Percentiles rank a stretch among this genome's conserved stretches.
Evolutionary conservation across 2,113 vertebrate species (phyloP).

Genomic region (Gopherus evgoodei): DNA sequence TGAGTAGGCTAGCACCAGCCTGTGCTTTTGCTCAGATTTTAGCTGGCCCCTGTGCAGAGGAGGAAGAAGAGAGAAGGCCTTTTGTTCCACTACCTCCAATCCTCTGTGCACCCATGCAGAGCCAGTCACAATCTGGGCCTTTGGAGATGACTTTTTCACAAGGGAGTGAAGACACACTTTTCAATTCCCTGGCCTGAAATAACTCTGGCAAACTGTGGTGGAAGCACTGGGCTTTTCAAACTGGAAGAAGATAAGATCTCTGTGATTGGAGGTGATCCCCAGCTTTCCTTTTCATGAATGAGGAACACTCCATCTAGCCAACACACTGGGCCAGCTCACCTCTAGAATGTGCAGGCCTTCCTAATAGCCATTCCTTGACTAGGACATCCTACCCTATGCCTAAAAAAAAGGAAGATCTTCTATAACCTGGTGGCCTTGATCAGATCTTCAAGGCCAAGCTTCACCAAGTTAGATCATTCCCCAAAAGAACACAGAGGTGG

Average conservation of each 20-base stretch:
- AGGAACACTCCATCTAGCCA: background rate
- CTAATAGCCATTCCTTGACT: background rate
- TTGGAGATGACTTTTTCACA: background rate
- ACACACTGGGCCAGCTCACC: background rate
- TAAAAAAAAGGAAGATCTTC: background rate
- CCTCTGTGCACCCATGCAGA: background rate
- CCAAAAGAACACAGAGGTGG: background rate
- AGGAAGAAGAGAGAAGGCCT: background rate
- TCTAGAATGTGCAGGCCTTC: background rate
- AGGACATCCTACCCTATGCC: background rate
- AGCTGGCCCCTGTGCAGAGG: rapidly evolving
- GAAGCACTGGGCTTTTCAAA: background rate
- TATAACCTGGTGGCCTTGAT: background rate
- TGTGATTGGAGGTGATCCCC: background rate
- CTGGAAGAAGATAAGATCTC: background rate
- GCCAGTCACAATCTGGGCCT: background rate
- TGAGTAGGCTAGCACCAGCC: background rate
- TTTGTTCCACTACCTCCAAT: background rate
- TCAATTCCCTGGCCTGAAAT: background rate
- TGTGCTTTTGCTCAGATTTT: background rate
- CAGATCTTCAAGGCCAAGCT: too few species aligned
- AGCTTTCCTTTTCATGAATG: background rate
- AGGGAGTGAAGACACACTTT: background rate
- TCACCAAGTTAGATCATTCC: background rate
- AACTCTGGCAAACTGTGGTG: background rate